Evolutionary conservation across 2,888 invertebrate genomes (phyloP).

Genomic region (Cryptus armator): DNA sequence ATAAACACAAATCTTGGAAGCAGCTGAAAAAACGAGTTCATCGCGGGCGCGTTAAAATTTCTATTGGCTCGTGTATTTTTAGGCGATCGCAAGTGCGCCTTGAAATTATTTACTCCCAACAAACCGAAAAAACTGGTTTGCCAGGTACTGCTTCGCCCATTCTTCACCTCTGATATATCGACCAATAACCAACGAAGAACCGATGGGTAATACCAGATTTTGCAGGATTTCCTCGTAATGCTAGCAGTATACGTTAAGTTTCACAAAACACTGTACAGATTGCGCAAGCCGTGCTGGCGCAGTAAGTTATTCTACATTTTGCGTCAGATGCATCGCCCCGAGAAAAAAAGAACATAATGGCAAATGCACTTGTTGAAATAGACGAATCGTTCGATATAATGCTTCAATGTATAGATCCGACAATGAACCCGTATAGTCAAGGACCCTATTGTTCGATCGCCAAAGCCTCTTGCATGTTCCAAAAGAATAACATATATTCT

Average conservation of each 20-base stretch:
- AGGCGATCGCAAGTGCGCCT: not conserved
- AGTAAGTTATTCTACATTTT: not conserved
- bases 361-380: not conserved
- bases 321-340: not conserved
- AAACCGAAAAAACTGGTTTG: not conserved
- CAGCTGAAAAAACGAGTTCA: no score
- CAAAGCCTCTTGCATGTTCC: not conserved
- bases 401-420: not conserved
- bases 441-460: conserved; percentile 11
- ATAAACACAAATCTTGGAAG: no score
- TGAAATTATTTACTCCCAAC: not conserved
- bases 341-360: not conserved
- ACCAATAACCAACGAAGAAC: not conserved
- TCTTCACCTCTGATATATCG: not conserved
- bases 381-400: not conserved
- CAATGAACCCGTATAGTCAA: conserved; percentile 32
- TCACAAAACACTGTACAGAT: conserved; percentile 1
- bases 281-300: conserved; percentile 27
- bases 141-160: not conserved
- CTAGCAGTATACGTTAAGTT: not conserved
- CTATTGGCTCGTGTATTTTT: not conserved
- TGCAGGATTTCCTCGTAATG: conserved; percentile 16
- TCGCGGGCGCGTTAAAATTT: no score
- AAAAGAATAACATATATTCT: not conserved
- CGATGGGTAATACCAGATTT: not conserved